Evolutionary conservation across 2,888 invertebrate genomes (phyloP).

Genomic region (Parascotia fuliginaria): DNA sequence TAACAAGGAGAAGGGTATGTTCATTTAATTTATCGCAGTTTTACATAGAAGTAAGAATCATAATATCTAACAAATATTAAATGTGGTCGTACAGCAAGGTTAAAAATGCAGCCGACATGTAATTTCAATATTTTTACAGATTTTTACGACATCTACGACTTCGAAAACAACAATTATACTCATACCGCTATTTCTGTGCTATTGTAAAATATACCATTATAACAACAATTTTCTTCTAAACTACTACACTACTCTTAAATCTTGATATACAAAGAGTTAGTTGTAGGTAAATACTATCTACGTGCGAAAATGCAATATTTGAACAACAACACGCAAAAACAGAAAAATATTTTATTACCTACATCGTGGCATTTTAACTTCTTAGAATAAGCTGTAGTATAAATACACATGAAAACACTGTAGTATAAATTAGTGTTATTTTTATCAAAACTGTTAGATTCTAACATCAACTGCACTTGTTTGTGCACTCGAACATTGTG

Average conservation of each 20-base stretch:
- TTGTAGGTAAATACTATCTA: not conserved
- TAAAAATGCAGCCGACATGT: too few species aligned
- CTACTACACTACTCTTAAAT: not conserved
- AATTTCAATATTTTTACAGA: too few species aligned
- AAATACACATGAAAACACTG: conserved; percentile 2
- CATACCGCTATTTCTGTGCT: too few species aligned
- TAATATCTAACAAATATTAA: too few species aligned
- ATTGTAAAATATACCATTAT: too few species aligned
- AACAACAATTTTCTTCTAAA: too few species aligned
- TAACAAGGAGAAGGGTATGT: too few species aligned
- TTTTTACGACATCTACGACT: too few species aligned
- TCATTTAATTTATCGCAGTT: too few species aligned
- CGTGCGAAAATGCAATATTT: not conserved
- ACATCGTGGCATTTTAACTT: not conserved
- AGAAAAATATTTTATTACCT: not conserved
- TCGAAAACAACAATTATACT: too few species aligned
- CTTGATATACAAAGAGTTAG: not conserved
- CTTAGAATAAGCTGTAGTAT: not conserved
- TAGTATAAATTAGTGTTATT: conserved; percentile 4
- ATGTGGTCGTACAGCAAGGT: too few species aligned
- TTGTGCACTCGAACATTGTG: conserved; percentile 13
- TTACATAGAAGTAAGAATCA: too few species aligned
- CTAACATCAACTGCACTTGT: conserved; percentile 14
- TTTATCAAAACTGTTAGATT: conserved; percentile 3
- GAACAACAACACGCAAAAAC: not conserved